These are phyloP conservation scores for Trichechus manatus DNA, from an alignment of 2,113 vertebrate genomes.

Conservation along the genomic window DNA sequence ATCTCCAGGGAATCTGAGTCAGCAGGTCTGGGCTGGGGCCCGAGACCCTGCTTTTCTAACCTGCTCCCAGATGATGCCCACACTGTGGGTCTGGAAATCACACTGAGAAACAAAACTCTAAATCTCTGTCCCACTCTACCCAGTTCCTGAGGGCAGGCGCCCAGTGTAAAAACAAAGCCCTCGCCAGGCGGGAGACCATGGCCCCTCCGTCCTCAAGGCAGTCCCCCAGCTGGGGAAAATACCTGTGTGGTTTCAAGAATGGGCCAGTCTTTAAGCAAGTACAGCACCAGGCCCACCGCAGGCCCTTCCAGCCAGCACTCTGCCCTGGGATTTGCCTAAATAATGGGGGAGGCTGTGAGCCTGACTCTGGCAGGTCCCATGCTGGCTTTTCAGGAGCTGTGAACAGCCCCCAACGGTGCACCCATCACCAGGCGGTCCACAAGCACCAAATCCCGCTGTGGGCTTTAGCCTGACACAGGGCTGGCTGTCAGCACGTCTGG, in stretches of 20 bases:
- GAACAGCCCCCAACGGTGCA: not conserved
- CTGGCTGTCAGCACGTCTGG: conserved; percentile 24
- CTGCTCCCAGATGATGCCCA: not conserved
- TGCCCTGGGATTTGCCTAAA: not conserved
- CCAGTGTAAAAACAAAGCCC: not conserved
- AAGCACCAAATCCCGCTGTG: not conserved
- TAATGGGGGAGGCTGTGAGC: not conserved
- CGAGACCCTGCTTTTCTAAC: not conserved
- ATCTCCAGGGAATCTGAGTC: not conserved
- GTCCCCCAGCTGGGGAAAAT: not conserved
- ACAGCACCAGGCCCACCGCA: not conserved
- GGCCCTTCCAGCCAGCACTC: not conserved
- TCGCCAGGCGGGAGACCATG: not conserved
- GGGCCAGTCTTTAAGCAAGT: not conserved
- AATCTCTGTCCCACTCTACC: not conserved
- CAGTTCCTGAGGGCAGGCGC: not conserved
- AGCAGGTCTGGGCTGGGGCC: not conserved
- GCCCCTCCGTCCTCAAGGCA: not conserved
- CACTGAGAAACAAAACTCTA: not conserved
- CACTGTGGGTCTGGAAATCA: not conserved
- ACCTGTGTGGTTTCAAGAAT: not conserved
- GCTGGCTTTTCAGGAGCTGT: not conserved
- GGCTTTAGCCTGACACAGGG: conserved; percentile 1
- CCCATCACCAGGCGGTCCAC: not conserved
- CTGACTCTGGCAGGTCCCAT: not conserved